These are phyloP conservation scores for Pantelozetes paolii DNA, from an alignment of 2,888 invertebrate species.

Conservation along the genomic window DNA sequence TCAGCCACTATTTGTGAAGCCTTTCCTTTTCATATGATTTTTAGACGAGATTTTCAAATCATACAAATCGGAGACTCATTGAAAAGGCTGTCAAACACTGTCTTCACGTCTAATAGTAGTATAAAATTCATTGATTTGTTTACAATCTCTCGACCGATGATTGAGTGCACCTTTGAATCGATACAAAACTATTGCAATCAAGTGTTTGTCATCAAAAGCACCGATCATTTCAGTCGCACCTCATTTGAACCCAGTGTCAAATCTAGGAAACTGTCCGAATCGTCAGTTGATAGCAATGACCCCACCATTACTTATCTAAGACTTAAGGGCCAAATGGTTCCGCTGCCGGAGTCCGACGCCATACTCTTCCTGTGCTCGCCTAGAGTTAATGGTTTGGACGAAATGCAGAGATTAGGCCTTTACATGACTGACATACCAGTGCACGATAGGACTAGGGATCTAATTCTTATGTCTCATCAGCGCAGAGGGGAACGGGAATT, in stretches of 20 bases:
- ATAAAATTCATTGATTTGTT: slow-evolving; percentile 47
- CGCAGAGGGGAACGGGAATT: slow-evolving; percentile 48
- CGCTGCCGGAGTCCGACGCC: slow-evolving; percentile 48
- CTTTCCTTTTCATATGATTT: slow-evolving; percentile 49
- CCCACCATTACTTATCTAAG: slow-evolving; percentile 39
- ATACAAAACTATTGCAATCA: slow-evolving; percentile 46
- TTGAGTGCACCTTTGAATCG: slow-evolving; percentile 48
- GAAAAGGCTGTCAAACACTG: slow-evolving; percentile 33
- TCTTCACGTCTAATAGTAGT: slow-evolving; percentile 30
- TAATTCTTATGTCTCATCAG: slow-evolving; percentile 49
- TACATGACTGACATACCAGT: slow-evolving; percentile 49
- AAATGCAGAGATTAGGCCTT: slow-evolving; percentile 47
- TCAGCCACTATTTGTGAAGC: slow-evolving; percentile 46
- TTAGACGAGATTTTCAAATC: slow-evolving; percentile 45
- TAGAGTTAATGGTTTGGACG: slow-evolving; percentile 47
- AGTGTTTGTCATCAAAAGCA: slow-evolving; percentile 38
- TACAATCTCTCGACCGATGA: slow-evolving; percentile 46
- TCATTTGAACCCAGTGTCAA: background rate
- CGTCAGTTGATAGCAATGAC: background rate
- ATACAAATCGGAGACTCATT: slow-evolving; percentile 45
- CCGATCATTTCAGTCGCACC: slow-evolving; percentile 9
- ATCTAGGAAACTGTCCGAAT: too few species aligned
- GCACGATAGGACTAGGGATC: slow-evolving; percentile 49
- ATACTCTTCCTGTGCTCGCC: slow-evolving; percentile 50
- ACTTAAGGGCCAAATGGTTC: slow-evolving; percentile 50